A percentile compares a stretch with the other conserved stretches of the same genome.
phyloP scores from a whole-genome alignment of 2,113 vertebrate species.

The Anguilla japonica region DNA sequence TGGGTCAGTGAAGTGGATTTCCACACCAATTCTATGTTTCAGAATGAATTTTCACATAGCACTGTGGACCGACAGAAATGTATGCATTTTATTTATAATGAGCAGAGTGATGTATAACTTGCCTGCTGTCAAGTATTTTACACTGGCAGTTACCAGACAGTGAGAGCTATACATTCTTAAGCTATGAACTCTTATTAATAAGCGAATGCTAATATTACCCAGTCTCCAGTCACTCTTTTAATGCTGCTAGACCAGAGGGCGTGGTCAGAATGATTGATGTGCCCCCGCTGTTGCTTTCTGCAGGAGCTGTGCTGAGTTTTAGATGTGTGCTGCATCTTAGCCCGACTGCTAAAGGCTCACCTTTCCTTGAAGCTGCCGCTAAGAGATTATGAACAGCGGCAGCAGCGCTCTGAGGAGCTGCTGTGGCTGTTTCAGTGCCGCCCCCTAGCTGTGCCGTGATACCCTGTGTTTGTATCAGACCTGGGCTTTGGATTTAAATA shows the following conservation, averaged over 20 bases:
- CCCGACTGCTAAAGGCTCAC: background rate
- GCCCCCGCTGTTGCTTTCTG: background rate
- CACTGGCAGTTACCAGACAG: background rate
- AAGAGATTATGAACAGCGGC: background rate
- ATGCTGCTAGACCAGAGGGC: background rate
- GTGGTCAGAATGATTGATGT: too few species aligned
- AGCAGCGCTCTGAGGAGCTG: background rate
- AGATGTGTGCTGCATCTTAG: background rate
- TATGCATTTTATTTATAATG: background rate
- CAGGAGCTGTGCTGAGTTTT: background rate
- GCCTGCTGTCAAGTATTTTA: background rate
- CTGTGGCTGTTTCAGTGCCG: background rate
- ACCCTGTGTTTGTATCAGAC: background rate
- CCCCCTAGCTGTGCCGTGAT: background rate
- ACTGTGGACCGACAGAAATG: background rate
- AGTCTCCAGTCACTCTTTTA: background rate
- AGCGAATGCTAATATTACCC: background rate
- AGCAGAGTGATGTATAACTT: background rate
- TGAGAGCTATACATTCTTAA: background rate
- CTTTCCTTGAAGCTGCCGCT: background rate
- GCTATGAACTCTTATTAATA: background rate
- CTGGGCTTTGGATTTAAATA: too few species aligned
- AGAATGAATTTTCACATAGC: background rate
- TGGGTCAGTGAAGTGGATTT: background rate
- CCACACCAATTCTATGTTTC: background rate